A percentile compares a stretch with the other conserved stretches of the same genome.
phyloP scores from a whole-genome alignment of 2,797 vertebrate genomes.

The Morus bassanus region DNA sequence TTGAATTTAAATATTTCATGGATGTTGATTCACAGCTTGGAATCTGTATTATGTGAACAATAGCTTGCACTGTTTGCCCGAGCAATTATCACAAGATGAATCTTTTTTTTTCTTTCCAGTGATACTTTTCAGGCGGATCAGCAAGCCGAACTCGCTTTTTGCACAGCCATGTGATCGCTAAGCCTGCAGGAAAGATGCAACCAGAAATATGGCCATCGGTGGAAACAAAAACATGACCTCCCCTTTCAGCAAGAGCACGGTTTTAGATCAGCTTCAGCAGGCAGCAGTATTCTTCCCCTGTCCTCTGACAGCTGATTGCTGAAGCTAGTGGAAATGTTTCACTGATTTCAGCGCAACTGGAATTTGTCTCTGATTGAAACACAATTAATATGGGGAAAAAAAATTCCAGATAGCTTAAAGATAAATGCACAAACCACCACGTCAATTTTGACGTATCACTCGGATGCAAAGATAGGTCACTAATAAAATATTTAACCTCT shows the following conservation, averaged over 20 bases:
- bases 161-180: background rate
- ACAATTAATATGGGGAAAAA: background rate
- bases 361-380: background rate
- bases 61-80: background rate
- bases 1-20: background rate
- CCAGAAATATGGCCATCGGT: background rate
- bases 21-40: background rate
- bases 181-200: background rate
- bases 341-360: background rate
- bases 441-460: background rate
- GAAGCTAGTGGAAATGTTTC: background rate
- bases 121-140: background rate
- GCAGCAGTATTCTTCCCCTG: background rate
- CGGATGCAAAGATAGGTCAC: background rate
- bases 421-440: background rate
- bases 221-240: background rate
- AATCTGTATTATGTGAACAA: background rate
- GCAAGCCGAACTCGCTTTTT: background rate
- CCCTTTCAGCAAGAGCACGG: background rate
- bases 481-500: constrained; percentile 22
- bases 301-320: background rate
- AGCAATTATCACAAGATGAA: background rate
- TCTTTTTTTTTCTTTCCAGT: background rate
- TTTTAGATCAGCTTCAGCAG: background rate
- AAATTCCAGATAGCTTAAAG: background rate